Evolutionary conservation across 2,797 vertebrate genomes (phyloP), one percentile per base, ranked within the genome.

Genomic region (Pseudotriccus pelzelni): DNA sequence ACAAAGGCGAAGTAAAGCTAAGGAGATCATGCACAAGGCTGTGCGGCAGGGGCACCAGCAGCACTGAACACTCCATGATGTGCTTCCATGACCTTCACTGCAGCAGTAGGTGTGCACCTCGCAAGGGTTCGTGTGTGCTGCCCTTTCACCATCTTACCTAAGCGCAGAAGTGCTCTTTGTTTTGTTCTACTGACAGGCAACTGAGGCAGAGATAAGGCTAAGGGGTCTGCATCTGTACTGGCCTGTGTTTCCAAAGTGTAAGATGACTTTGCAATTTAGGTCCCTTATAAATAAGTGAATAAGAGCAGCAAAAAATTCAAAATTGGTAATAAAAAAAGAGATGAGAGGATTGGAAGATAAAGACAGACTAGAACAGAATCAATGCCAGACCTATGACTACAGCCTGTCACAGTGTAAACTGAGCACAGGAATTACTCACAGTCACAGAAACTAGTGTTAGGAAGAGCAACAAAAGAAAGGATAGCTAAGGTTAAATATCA

Each of bases 401-500:
- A 86, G 79, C 67, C 68, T 75, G 90, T 69, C 32, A 6, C 20
- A 37, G 55, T 30, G n/a, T 84, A 86, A 95, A 79, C 36, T 76
- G 67, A 86, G 62, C 67, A 69, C 25, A 49, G 62, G 76, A 85
- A 90, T 93, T 93, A 94, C 62, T 96, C 67, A 70, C 34, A 81
- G 69, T 36, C 63, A 85, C 55, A 92, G 84, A 87, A 94, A 55
- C 47, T 2, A 44, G 43, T 56, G 55, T 55, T 90, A 84, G 37
- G 59, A 91, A 93, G 79, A 91, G 19, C 79, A 94, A 67, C 58
- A 63, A 81, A 96, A 83, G 55, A 85, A 85, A 78, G 43, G 50
- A 59, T 41, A 74, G 64, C 60, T 91, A 93, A 78, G 89, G 87
- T 90, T 94, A 93, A 95, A 89, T 86, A 93, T 86, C 90, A 76